Percentiles rank a stretch among this genome's conserved stretches.
phyloP scores from a whole-genome alignment of 1,140 invertebrate genomes.

The Neuroterus valhalla region DNA sequence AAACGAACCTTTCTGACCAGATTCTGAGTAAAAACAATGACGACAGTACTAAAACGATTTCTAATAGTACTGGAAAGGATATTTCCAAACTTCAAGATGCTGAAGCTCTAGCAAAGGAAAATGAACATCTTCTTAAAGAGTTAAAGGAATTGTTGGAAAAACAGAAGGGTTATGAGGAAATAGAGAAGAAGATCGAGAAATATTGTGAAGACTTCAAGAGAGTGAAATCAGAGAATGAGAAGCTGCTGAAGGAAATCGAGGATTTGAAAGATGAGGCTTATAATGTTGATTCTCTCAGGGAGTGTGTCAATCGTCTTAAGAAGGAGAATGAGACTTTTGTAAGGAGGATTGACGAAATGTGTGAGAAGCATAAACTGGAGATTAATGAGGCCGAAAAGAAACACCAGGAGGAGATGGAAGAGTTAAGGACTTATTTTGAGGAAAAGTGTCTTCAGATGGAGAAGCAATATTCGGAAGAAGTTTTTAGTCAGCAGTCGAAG shows the following conservation, averaged over 20 bases:
- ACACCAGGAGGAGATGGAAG: slow-evolving; percentile 79
- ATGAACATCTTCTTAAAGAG: slow-evolving; percentile 41
- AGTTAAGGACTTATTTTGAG: slow-evolving; percentile 85
- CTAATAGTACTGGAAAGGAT: slow-evolving; percentile 3
- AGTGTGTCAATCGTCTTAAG: slow-evolving; percentile 52
- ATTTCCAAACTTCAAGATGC: slow-evolving; percentile 33
- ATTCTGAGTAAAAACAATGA: background rate
- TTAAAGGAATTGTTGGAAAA: slow-evolving; percentile 42
- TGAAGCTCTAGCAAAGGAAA: slow-evolving; percentile 42
- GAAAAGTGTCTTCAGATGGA: slow-evolving; percentile 85
- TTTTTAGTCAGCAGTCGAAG: slow-evolving; percentile 82
- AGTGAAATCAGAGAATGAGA: slow-evolving; percentile 53
- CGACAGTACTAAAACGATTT: background rate
- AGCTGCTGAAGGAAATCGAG: slow-evolving; percentile 43
- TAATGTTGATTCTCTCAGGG: slow-evolving; percentile 48
- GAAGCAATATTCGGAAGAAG: slow-evolving; percentile 84
- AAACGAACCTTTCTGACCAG: background rate
- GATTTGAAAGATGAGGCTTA: slow-evolving; percentile 45
- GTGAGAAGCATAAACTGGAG: slow-evolving; percentile 54
- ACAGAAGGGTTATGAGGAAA: slow-evolving; percentile 46
- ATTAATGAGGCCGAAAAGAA: slow-evolving; percentile 59
- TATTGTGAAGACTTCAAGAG: slow-evolving; percentile 47
- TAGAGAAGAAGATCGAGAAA: slow-evolving; percentile 47
- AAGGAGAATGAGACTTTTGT: slow-evolving; percentile 45
- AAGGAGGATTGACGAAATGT: slow-evolving; percentile 49